These are phyloP conservation scores for Scophthalmus maximus DNA, from an alignment of 2,113 vertebrate genomes.

Conservation along the genomic window DNA sequence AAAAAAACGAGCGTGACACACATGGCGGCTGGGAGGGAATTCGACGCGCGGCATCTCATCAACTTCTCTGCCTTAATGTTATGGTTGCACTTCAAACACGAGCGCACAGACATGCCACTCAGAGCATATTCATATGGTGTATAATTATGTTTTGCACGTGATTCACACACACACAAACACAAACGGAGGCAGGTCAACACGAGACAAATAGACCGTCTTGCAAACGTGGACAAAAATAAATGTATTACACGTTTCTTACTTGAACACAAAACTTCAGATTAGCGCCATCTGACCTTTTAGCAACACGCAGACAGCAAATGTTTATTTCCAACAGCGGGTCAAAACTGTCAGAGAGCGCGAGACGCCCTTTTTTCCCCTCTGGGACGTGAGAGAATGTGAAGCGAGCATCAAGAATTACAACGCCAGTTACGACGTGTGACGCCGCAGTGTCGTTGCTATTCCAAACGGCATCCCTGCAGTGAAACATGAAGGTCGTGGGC, in stretches of 20 bases:
- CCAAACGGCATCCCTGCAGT: slow-evolving; percentile 44
- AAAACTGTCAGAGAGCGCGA: too few species aligned
- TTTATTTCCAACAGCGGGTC: slow-evolving; percentile 43
- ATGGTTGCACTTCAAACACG: slow-evolving; percentile 34
- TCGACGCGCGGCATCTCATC: slow-evolving; percentile 55
- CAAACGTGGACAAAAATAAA: not conserved
- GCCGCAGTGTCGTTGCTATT: slow-evolving; percentile 51
- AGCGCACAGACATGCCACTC: slow-evolving; percentile 32
- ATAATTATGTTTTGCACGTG: slow-evolving; percentile 14
- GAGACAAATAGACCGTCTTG: not conserved
- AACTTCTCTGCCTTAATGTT: slow-evolving; percentile 37
- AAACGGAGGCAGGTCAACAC: slow-evolving; percentile 16
- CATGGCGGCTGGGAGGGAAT: slow-evolving; percentile 55
- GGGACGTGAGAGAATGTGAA: slow-evolving; percentile 37
- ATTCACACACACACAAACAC: slow-evolving; percentile 11
- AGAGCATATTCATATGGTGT: not conserved
- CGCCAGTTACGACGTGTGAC: slow-evolving; percentile 23
- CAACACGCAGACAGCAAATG: slow-evolving; percentile 18
- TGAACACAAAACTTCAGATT: slow-evolving; percentile 42
- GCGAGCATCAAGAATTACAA: slow-evolving; percentile 37
- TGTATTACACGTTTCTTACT: too few species aligned
- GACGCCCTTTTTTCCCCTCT: too few species aligned
- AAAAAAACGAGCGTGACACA: slow-evolving; percentile 68
- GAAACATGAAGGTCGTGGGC: slow-evolving; percentile 68
- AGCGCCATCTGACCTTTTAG: slow-evolving; percentile 66